These are phyloP conservation scores for Conus ventricosus DNA, from an alignment of 1,140 invertebrate species.

Conservation along the genomic window DNA sequence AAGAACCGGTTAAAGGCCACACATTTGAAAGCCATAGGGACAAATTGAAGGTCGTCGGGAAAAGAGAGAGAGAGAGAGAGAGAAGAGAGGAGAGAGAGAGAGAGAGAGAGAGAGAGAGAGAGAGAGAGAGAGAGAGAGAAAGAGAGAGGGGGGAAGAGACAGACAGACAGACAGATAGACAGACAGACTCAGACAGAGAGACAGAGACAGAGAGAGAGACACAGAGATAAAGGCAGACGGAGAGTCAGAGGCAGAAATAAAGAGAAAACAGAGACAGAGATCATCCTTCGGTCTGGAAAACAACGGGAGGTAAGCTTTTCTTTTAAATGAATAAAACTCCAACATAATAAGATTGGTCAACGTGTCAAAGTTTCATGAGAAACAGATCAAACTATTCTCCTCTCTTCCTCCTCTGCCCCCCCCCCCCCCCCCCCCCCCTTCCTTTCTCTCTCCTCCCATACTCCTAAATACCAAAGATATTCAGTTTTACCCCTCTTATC, in stretches of 20 bases:
- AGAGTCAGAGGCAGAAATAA: neutral
- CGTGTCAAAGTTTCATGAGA: neutral
- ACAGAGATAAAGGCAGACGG: neutral
- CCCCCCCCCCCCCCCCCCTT: too few species aligned
- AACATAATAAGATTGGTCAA: neutral
- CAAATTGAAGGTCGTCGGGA: too few species aligned
- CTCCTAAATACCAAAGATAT: too few species aligned
- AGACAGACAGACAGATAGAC: too few species aligned
- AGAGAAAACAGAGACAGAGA: neutral
- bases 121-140: neutral
- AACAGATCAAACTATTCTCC: neutral
- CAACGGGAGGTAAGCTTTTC: neutral
- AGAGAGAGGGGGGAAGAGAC: neutral
- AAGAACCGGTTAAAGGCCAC: too few species aligned
- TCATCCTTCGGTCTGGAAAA: neutral
- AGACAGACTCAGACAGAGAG: too few species aligned
- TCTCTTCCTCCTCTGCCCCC: neutral
- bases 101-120: too few species aligned
- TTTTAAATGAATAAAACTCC: neutral
- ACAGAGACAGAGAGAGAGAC: too few species aligned
- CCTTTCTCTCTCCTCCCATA: too few species aligned
- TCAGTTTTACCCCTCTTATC: too few species aligned
- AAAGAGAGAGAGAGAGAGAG: neutral
- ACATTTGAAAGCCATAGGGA: too few species aligned
- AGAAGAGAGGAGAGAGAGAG: neutral